Evolutionary conservation across 2,797 vertebrate species (phyloP), one percentile per base, ranked within the genome.

Genomic region (Columba guinea): DNA sequence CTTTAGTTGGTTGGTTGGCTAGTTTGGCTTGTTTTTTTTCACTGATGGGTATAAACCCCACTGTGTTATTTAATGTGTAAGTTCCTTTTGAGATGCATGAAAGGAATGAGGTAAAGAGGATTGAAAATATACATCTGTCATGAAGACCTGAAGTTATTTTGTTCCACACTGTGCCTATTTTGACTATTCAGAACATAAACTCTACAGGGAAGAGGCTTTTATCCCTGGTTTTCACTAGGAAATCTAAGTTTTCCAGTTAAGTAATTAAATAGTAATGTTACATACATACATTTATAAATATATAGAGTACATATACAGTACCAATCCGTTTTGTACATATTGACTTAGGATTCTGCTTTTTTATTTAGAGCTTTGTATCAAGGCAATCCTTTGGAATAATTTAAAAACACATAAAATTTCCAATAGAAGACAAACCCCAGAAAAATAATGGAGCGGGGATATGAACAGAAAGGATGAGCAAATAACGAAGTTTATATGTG

Each of bases 401-500:
- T 76, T 78, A 86, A 82, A 84, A 82, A 24, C 39, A 18, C 4
- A 2, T 67, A 7, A 76, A 53, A 69, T 70, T 74, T 78, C 56
- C 13, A 34, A 11, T 69, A 62, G 35, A 90, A 82, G 49, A 67
- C 28, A 93, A 91, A 59, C 3, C 41, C 22, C 48, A 52, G 77
- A 82, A 91, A 63, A 88, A 56, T 24, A 87, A 70, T 2, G 6
- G 22, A 51, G 17, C 5, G 24, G 41, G n/a, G 32, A 35, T 39
- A 78, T 35, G 39, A 37, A 56, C 44, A 90, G 53, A 86, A 92
- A 71, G 9, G 88, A 91, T 92, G 76, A 89, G 49, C 75, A 93
- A 96, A 59, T 95, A 89, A 53, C 59, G 17, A 93, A 18, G 35
- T 87, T 93, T 91, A 13, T 62, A 60, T 82, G 73, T 78, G 71